A percentile compares a stretch with the other conserved stretches of the same genome.
phyloP scores from a whole-genome alignment of 2,888 invertebrate genomes.

The Chymomyza caudatula region DNA sequence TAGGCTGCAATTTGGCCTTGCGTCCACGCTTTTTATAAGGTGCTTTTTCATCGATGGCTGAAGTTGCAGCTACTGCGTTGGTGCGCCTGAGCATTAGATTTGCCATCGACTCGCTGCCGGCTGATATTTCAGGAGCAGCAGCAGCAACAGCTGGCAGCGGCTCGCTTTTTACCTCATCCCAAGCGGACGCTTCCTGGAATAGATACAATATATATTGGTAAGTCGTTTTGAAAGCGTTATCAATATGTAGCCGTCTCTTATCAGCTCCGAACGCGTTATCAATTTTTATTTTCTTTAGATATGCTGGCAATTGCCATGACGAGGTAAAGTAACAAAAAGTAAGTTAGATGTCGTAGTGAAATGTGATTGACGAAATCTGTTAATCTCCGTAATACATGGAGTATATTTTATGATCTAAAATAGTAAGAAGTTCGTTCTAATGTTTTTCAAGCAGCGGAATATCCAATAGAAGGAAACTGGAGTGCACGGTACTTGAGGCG shows the following conservation, averaged over 20 bases:
- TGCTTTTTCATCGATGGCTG: conserved; percentile 62
- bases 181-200: conserved; percentile 25
- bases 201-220: neutral
- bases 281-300: neutral
- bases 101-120: conserved; percentile 2
- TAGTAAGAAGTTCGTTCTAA: no score
- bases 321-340: neutral
- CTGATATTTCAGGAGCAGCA: neutral
- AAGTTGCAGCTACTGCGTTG: neutral
- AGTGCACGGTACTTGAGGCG: no score
- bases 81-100: neutral
- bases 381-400: neutral
- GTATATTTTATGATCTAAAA: no score
- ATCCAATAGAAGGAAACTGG: no score
- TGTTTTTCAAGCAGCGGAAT: no score
- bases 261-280: neutral
- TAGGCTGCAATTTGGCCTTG: conserved; percentile 65
- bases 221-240: neutral
- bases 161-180: conserved; percentile 62
- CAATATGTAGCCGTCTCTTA: conserved; percentile 2
- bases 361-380: no score
- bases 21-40: conserved; percentile 77
- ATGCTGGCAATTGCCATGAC: neutral
- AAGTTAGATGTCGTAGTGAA: no score
- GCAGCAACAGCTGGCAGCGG: conserved; percentile 8